phyloP scores from a whole-genome alignment of 2,797 vertebrate genomes.

The Phylloscopus collybita region DNA sequence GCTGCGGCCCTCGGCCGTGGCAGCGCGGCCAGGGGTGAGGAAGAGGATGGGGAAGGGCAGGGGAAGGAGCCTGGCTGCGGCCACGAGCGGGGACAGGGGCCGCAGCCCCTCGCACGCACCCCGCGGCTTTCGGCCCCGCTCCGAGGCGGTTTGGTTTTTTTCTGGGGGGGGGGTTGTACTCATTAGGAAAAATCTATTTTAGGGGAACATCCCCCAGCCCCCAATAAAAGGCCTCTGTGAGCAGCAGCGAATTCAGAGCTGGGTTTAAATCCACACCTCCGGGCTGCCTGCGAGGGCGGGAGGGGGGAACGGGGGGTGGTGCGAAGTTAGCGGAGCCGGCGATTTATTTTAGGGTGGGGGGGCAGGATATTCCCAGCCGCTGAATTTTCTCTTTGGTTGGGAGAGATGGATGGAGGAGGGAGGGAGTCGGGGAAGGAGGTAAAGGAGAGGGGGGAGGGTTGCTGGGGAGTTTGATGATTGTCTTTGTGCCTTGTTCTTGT shows the following conservation, averaged over 20 bases:
- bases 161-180: not conserved
- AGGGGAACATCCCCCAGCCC: not conserved
- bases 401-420: constrained; percentile 53
- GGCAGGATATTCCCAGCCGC: constrained; percentile 11
- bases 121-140: not conserved
- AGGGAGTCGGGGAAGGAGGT: constrained; percentile 37
- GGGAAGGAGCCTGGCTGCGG: constrained; percentile 20
- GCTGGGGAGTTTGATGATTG: constrained; percentile 17
- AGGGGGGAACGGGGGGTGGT: not conserved
- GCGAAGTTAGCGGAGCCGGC: not conserved
- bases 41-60: not conserved
- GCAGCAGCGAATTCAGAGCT: not conserved
- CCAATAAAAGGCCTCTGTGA: not conserved
- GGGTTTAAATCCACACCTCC: not conserved
- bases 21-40: not conserved
- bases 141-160: not conserved
- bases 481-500: constrained; percentile 52
- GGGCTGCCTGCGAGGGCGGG: not conserved
- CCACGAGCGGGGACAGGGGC: not conserved
- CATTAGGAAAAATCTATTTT: not conserved
- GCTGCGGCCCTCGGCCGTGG: not conserved
- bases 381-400: constrained; percentile 25
- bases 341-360: not conserved
- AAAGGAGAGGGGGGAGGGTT: not conserved
- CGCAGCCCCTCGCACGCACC: not conserved